phyloP scores from a whole-genome alignment of 2,797 vertebrate genomes.

The Enteromius mattozi region DNA sequence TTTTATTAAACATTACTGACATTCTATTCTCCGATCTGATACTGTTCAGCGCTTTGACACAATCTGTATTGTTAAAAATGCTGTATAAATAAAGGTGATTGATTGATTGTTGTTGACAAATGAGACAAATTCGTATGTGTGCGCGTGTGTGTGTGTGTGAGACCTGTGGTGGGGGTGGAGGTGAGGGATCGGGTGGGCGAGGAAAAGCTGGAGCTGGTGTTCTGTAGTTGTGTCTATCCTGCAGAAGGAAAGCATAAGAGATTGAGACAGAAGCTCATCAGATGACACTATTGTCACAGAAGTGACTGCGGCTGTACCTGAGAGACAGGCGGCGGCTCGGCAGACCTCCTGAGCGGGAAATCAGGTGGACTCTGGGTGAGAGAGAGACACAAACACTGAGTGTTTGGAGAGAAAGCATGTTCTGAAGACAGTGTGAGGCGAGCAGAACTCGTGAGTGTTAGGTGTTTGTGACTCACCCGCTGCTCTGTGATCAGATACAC shows the following conservation, averaged over 20 bases:
- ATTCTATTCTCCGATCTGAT: too few relatives aligned
- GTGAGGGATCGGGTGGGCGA: conserved; percentile 32
- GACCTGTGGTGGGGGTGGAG: conserved; percentile 55
- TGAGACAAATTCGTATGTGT: neutral
- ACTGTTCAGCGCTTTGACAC: too few relatives aligned
- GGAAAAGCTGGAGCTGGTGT: conserved; percentile 1
- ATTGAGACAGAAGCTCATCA: neutral
- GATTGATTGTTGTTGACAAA: too few relatives aligned
- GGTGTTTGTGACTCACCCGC: conserved; percentile 56
- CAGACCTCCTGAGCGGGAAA: neutral
- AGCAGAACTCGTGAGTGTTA: neutral
- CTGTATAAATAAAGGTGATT: too few relatives aligned
- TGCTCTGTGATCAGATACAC: conserved; percentile 74
- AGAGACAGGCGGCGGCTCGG: neutral
- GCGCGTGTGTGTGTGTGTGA: conserved; percentile 2
- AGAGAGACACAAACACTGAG: neutral
- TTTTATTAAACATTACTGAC: too few relatives aligned
- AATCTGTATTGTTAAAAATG: too few relatives aligned
- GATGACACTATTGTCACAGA: neutral
- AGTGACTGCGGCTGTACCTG: conserved; percentile 8
- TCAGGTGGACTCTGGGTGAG: neutral
- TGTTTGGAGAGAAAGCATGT: neutral
- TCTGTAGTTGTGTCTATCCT: conserved; percentile 35
- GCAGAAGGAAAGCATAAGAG: neutral
- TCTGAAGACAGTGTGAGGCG: neutral